Evolutionary conservation across 1,140 invertebrate genomes (phyloP), one percentile per base, ranked within the genome.

Genomic region (Conus ventricosus): DNA sequence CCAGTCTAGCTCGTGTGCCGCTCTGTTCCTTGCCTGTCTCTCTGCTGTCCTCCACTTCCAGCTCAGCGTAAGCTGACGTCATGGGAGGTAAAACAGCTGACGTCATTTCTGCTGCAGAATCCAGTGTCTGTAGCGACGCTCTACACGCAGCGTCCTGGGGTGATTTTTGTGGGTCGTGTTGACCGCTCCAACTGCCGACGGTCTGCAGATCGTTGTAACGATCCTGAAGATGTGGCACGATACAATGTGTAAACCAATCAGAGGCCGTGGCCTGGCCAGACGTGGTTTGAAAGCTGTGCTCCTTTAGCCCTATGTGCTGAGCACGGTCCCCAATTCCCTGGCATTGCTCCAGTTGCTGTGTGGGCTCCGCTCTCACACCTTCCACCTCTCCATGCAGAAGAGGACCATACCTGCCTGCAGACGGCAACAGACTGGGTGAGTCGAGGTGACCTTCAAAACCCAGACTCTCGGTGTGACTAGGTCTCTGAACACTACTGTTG

Each of bases 391-490:
- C 10, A 83, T 15, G 81, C 81, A 53, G 53, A 13, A 27, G 25
- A 17, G 80, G 25, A 15, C 51, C 13, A 51, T 25, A 6, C 63
- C 82, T 84, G 82, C n/a, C 27, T 23, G 39, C 4, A 23, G 27
- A 51, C 7, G 20, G 80, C 10, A 20, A 53, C 4, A 23, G 51
- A 13, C 39, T 13, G 15, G 39, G 7, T 23, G 23, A 54, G 63
- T 13, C 82, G 23, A 20, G n/a, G 20, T 23, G 55, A 27, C 63
- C 75, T 23, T n/a, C 13, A 27, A 80, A 87, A 11, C 85, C 85
- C 51, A 53, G 85, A 80, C 67, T 76, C 8, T 87, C 85, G 20
- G 54, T 87, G 1, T 60, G 85, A 54, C 27, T 78, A 1, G 39
- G 85, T 25, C 85, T 53, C 7, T 17, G 53, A 27, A n/a, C 67